Evolutionary conservation across 2,888 invertebrate genomes (phyloP), one percentile per base, ranked within the genome.

Genomic region (Tinea trinotella): DNA sequence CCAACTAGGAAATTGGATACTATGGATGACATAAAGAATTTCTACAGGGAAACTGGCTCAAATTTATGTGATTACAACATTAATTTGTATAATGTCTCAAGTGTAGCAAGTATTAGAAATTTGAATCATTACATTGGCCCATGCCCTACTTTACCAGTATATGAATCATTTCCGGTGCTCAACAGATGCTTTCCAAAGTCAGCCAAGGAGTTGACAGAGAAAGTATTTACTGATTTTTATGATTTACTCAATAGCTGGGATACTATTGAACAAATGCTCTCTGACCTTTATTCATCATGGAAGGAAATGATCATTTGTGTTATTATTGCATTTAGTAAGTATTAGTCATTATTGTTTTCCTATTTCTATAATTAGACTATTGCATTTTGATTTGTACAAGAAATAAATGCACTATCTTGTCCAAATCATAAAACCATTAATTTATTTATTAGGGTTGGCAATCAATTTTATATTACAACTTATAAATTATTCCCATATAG

Each of bases 231-330:
- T 52, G 92, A 93, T 70, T 89, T 96, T 62, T 95, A 95, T 76
- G 91, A 90, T 3, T 85, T 94, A 63, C 87, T 97, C 46, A 96
- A 97, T 69, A 93, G 92, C 62, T 95, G 96, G 92, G 95, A 96
- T 71, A 90, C 93, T 24, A 89, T 96, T 62, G 95, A 96, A 75
- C 95, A 96, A 79, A 91, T 96, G 71, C 82, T 97, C 30, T 92
- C 93, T 52, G 97, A 98, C 79, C 84, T 98, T 5, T 96, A 95
- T 69, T 91, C 92, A 57, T 93, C 95, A 35, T 96, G 96, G 96
- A 91, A 90, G 65, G 91, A 94, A 72, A 93, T 98, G 78, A 87
- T 95, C 52, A 90, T 90, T 30, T 89, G 97, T 64, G 92, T 93
- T 54, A 90, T 92, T 57, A 78, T 96, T 57, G 91, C 96, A 57